Base-by-base conservation (phyloP, 1,140 invertebrate genomes). In the Anastrepha ludens region DNA sequence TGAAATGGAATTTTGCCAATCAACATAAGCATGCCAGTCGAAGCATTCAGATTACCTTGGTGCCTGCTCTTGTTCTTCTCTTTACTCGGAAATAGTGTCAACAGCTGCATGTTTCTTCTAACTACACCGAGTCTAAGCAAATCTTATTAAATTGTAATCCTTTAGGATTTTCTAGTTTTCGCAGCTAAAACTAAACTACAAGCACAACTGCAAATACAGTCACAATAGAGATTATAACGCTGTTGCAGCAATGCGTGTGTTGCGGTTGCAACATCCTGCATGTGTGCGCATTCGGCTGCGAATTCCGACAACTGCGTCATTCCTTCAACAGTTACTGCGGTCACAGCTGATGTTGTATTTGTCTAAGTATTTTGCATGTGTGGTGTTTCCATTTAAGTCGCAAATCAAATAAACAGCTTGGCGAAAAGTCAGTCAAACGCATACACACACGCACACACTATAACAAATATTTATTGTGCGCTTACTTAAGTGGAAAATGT, bases 131-230 rank as follows among this genome's bases (percentile, higher is more conserved):
- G 39, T 70, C 4, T 74, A 8, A n/a, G 47, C n/a, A 81, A 58
- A 55, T 81, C 47, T 81, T 81, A 81, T 81, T 55, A 81, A 81
- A 81, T 81, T 81, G 74, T 55, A 81, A 81, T 81, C 74, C 74
- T 81, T 81, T 55, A 78, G 74, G 74, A 81, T 81, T 58, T 81
- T 29, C 44, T 50, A 81, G 74, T 81, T 55, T 81, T 44, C 17
- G 6, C 47, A 81, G 55, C 74, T 20, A 50, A 81, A 81, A 81
- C 47, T 29, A 81, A 55, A 20, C 74, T 20, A 9, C 47, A 20
- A 55, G 20, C 6, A 41, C 11, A n/a, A 29, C 47, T 13, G 11
- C 15, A 81, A 81, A 29, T 41, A 81, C 17, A 29, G 47, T 47
- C 9, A 81, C n/a, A 20, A n/a, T n/a, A 11, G 7, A 81, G 47